Percentiles rank a stretch among this genome's conserved stretches.
These are phyloP conservation scores for Tetramorium alpestre DNA, from an alignment of 1,140 invertebrate genomes.

Conservation along the genomic window DNA sequence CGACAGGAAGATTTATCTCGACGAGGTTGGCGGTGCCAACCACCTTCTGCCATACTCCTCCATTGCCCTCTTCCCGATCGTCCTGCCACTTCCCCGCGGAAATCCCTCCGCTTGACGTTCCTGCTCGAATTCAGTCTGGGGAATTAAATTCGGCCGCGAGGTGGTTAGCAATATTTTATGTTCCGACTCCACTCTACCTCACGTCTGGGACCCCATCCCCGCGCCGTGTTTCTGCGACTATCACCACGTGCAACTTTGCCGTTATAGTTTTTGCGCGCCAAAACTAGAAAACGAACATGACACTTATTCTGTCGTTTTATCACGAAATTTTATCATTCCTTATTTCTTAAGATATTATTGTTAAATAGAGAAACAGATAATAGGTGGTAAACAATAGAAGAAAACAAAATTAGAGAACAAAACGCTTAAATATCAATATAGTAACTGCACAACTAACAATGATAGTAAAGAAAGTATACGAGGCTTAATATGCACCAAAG, in stretches of 20 bases:
- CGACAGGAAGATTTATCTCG: conserved; percentile 81
- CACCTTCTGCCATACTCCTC: conserved; percentile 50
- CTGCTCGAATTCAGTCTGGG: conserved; percentile 62
- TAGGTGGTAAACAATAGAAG: not conserved
- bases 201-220: not conserved
- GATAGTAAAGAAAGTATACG: not conserved
- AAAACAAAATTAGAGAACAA: not conserved
- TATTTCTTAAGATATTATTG: not conserved
- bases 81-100: conserved; percentile 23
- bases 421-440: not conserved
- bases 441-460: not conserved
- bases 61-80: conserved; percentile 4
- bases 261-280: conserved; percentile 21
- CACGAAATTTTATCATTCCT: conserved; percentile 28
- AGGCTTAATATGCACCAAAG: not conserved
- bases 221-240: not conserved
- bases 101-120: conserved; percentile 66
- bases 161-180: conserved; percentile 75
- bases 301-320: not conserved
- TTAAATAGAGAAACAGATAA: not conserved
- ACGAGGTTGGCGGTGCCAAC: conserved; percentile 64
- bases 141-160: conserved; percentile 74
- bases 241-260: not conserved
- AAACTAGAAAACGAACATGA: not conserved
- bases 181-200: conserved; percentile 47